Percentiles rank a stretch among this genome's conserved stretches.
These are phyloP conservation scores for Xestia ashworthii DNA, from an alignment of 2,888 invertebrate species.

Conservation along the genomic window DNA sequence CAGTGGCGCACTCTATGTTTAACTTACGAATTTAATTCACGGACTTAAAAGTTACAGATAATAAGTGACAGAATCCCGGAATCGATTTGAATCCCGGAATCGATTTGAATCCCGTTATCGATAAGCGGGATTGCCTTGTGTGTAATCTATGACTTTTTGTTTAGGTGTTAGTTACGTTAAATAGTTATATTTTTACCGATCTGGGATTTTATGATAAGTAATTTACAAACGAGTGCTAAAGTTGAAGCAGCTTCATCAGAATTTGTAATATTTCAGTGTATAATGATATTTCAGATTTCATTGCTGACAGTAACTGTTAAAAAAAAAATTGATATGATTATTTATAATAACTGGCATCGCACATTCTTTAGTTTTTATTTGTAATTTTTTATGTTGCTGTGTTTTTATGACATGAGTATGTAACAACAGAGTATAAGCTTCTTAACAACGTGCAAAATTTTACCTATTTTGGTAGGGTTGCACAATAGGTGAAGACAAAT, in stretches of 20 bases:
- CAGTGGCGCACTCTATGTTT: conserved; percentile 38
- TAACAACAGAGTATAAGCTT: too few relatives aligned
- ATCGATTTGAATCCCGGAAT: conserved; percentile 30
- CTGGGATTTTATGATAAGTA: conserved; percentile 57
- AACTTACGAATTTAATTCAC: conserved; percentile 44
- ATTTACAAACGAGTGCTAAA: conserved; percentile 8
- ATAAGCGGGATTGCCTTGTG: conserved; percentile 16
- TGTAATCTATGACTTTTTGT: conserved; percentile 45
- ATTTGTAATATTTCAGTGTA: neutral
- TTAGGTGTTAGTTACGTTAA: conserved; percentile 55
- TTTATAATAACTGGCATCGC: neutral
- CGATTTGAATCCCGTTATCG: conserved; percentile 11
- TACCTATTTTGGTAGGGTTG: too few relatives aligned
- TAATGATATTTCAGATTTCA: neutral
- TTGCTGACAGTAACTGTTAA: neutral
- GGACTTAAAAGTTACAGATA: conserved; percentile 26
- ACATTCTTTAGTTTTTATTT: neutral
- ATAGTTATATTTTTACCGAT: conserved; percentile 61
- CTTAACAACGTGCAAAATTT: too few relatives aligned
- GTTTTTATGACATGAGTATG: too few relatives aligned
- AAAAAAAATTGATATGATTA: neutral
- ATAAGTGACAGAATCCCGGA: conserved; percentile 23
- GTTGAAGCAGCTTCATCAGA: conserved; percentile 42
- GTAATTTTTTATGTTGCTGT: neutral
- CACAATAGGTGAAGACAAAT: too few relatives aligned